Conservation (phyloP, 2,888 invertebrate genomes). For the Drosophila niveifrons region DNA sequence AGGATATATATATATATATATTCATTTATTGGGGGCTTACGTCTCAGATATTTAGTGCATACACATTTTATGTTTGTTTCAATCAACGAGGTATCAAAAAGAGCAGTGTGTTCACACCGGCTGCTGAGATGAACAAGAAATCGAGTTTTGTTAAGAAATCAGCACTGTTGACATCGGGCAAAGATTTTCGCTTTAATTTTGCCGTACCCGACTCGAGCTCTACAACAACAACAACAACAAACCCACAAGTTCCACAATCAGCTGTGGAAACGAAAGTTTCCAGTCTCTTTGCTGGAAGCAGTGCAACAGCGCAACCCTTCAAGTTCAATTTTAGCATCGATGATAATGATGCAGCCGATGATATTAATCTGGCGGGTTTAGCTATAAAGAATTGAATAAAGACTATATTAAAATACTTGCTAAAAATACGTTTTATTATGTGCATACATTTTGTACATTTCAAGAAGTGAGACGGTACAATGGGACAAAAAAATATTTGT, state of each 20-base stretch:
- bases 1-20: slow-evolving; percentile 31
- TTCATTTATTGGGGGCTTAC: neutral
- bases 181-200: slow-evolving; percentile 87
- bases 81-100: slow-evolving; percentile 57
- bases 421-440: slow-evolving; percentile 12
- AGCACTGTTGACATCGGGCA: slow-evolving; percentile 86
- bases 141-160: slow-evolving; percentile 90
- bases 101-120: slow-evolving; percentile 86
- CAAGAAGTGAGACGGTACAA: slow-evolving; percentile 8
- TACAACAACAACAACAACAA: slow-evolving; percentile 50
- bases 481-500: slow-evolving; percentile 8
- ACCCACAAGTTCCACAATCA: slow-evolving; percentile 43
- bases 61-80: slow-evolving; percentile 31
- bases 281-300: slow-evolving; percentile 29
- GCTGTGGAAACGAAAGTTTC: slow-evolving; percentile 4
- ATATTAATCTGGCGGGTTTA: slow-evolving; percentile 69
- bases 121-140: slow-evolving; percentile 86
- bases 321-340: slow-evolving; percentile 88
- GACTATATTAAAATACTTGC: neutral
- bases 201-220: slow-evolving; percentile 71
- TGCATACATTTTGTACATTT: slow-evolving; percentile 14
- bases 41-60: slow-evolving; percentile 11
- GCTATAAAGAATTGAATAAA: slow-evolving; percentile 59
- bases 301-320: slow-evolving; percentile 86
- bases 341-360: slow-evolving; percentile 62